phyloP scores from a whole-genome alignment of 92 coral and sea anemone species.

The Blastomussa wellsi region DNA sequence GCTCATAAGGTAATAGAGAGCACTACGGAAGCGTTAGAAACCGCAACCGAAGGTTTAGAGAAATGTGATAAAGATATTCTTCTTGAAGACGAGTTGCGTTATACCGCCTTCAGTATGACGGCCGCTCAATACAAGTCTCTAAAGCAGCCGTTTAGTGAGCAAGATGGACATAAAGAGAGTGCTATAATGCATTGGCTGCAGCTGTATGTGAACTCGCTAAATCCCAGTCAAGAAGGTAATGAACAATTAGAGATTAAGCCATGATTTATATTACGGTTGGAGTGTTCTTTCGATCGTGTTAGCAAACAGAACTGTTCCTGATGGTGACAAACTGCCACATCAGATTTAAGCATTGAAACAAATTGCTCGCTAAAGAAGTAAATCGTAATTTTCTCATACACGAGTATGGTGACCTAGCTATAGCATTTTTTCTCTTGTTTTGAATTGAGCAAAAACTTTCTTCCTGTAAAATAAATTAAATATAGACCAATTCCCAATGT shows the following conservation, averaged over 20 bases:
- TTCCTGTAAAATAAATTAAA: too few relatives aligned
- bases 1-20: constrained; percentile 55
- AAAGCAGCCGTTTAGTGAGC: constrained; percentile 15
- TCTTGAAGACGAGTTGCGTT: constrained; percentile 55
- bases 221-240: constrained; percentile 30
- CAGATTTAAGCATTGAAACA: too few relatives aligned
- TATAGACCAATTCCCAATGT: too few relatives aligned
- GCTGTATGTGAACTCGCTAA: constrained; percentile 34
- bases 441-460: too few relatives aligned
- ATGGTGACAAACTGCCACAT: too few relatives aligned
- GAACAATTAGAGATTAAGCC: not conserved
- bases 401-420: too few relatives aligned
- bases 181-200: constrained; percentile 76
- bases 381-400: too few relatives aligned
- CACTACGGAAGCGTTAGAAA: not conserved
- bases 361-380: too few relatives aligned
- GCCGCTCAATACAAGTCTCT: constrained; percentile 32
- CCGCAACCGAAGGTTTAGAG: constrained; percentile 58
- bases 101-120: constrained; percentile 47
- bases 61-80: constrained; percentile 74
- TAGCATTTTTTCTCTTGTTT: too few relatives aligned
- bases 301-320: too few relatives aligned
- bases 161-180: constrained; percentile 14
- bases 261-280: too few relatives aligned
- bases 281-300: too few relatives aligned